Percentiles rank a stretch among this genome's conserved stretches.
phyloP scores from a whole-genome alignment of 1,140 invertebrate genomes.

The Cherax destructor region DNA sequence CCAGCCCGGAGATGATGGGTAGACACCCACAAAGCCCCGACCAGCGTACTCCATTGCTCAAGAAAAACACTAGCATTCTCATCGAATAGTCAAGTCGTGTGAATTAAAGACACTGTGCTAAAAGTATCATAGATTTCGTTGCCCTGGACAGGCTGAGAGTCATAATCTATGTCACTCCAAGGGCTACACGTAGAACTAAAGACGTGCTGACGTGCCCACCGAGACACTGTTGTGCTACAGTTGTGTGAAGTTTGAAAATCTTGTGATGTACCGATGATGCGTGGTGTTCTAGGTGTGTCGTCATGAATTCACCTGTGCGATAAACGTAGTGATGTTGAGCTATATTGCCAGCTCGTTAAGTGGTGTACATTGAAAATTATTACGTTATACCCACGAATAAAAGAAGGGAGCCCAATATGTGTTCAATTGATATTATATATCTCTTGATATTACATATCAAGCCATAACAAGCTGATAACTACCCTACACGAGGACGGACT shows the following conservation, averaged over 20 bases:
- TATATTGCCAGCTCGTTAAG: background rate
- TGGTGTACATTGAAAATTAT: too few species aligned
- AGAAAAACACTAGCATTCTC: slow-evolving; percentile 53
- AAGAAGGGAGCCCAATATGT: too few species aligned
- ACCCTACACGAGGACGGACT: too few species aligned
- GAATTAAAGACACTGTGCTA: background rate
- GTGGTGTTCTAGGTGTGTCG: background rate
- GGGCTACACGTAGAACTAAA: background rate
- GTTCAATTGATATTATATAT: too few species aligned
- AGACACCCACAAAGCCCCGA: slow-evolving; percentile 45
- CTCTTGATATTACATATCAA: too few species aligned
- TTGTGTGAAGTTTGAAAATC: background rate
- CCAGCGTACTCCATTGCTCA: slow-evolving; percentile 51
- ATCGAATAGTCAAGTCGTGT: slow-evolving; percentile 29
- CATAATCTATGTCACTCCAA: background rate
- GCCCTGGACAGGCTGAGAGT: background rate
- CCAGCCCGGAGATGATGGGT: slow-evolving; percentile 38
- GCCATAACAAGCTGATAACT: too few species aligned
- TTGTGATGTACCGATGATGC: background rate
- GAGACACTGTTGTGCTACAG: background rate
- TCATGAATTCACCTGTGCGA: background rate
- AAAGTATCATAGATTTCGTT: background rate
- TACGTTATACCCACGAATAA: too few species aligned
- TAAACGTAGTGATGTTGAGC: background rate
- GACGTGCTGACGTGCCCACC: background rate